Base-by-base conservation (phyloP, 1,140 invertebrate species). In the Doryteuthis pealeii region DNA sequence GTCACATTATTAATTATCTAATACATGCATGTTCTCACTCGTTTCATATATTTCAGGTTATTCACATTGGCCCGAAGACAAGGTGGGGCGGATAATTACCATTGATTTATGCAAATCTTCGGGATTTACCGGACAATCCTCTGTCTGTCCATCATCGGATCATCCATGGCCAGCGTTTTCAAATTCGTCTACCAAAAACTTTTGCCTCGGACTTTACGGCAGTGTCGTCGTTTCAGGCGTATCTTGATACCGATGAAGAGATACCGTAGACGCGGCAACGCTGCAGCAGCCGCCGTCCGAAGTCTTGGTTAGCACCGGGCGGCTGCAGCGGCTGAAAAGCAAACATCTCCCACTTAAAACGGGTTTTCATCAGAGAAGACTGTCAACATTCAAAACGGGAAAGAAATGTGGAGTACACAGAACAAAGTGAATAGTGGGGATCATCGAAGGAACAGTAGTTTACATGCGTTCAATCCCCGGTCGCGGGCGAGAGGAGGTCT, bases 91-190 rank as follows among this genome's bases (percentile, higher is more conserved):
- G 98, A 87, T 89, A 97, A 71, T 91, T 92, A 62, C 98, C 96
- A 1, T 96, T 98, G 82, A 87, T 96, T 30, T 99, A 98, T 88
- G 96, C 96, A 0, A n/a, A 95, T 98, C 49, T 92, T 96, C 66
- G 96, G 97, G 18, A 97, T 99, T 91, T 97, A 96, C 0, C 89
- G 98, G 28, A 97, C 97, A 86, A 91, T 99, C 66, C 90, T 98
- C 8, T 90, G 89, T 82, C 89, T 98, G 30, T 95, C 94, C 70
- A 98, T 97, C 88, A 96, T 98, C 83, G 96, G 96, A 62, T 94
- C 97, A 87, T 93, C 98, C 72, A 89, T 99, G 86, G 96, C 96
- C 5, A 93, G 94, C 82, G 95, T 94, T 81, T 98, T 98, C 89
- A 96, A 97, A 87, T 97, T 78, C 33, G 49, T 82, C 32, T 82